A percentile compares a stretch with the other conserved stretches of the same genome.
These are phyloP conservation scores for Equus quagga DNA, from an alignment of 2,113 vertebrate genomes.

Conservation along the genomic window DNA sequence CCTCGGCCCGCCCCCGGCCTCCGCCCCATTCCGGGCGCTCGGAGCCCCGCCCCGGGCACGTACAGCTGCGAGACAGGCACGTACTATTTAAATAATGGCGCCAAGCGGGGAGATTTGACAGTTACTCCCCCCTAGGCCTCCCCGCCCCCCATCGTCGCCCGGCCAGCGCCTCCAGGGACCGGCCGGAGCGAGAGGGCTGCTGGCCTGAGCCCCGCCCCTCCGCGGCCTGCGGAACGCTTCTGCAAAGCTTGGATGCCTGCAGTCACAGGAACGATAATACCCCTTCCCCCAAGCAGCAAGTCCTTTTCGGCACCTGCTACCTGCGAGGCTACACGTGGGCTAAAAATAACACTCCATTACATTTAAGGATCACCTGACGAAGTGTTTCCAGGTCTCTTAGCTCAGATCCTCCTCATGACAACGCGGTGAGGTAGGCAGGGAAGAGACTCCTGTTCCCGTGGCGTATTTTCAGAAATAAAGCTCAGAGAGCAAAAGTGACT, in stretches of 20 bases:
- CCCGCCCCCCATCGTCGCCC: not conserved
- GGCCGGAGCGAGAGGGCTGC: not conserved
- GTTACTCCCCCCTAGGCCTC: conserved; percentile 60
- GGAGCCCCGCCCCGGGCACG: conserved; percentile 77
- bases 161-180: not conserved
- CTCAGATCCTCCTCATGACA: not conserved
- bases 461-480: not conserved
- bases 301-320: conserved; percentile 60
- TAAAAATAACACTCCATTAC: not conserved
- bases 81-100: conserved; percentile 85
- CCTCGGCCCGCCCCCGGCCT: conserved; percentile 63
- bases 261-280: not conserved
- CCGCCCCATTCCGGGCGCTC: conserved; percentile 68
- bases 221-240: not conserved
- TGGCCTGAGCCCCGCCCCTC: conserved; percentile 3
- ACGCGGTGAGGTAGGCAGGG: not conserved
- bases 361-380: not conserved
- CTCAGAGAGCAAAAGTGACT: not conserved
- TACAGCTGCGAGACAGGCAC: conserved; percentile 64
- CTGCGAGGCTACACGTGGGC: not conserved
- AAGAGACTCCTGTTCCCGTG: not conserved
- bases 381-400: conserved; percentile 21
- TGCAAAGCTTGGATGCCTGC: not conserved
- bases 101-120: conserved; percentile 79
- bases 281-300: not conserved